A percentile compares a stretch with the other conserved stretches of the same genome.
Evolutionary conservation across 2,797 vertebrate genomes (phyloP).

Genomic region (Rhinella marina): DNA sequence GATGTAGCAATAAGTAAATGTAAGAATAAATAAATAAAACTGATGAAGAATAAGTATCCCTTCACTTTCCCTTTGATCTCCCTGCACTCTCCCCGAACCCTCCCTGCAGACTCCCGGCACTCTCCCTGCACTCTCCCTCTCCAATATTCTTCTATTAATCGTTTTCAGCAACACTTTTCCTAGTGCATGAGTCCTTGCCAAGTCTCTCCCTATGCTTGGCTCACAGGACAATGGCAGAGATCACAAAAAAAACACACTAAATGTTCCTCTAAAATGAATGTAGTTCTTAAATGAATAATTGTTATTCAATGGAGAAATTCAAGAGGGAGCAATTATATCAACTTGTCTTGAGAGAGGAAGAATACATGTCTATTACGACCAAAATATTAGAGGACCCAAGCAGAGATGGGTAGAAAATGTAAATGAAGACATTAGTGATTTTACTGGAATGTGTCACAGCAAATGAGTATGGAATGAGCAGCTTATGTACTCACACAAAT

Average conservation of each 20-base stretch:
- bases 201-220: too few relatives aligned
- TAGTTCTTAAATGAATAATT: constrained; percentile 30
- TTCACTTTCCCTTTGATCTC: too few relatives aligned
- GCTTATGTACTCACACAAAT: not conserved
- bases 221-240: too few relatives aligned
- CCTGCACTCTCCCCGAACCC: too few relatives aligned
- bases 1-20: too few relatives aligned
- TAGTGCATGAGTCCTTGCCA: too few relatives aligned
- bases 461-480: constrained; percentile 5
- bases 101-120: too few relatives aligned
- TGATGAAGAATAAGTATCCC: too few relatives aligned
- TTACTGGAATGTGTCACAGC: constrained; percentile 6
- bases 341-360: constrained; percentile 14
- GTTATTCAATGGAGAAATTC: constrained; percentile 19
- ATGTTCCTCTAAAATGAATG: constrained; percentile 8
- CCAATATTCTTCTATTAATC: too few relatives aligned
- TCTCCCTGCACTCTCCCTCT: too few relatives aligned
- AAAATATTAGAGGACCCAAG: not conserved
- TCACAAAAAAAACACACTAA: constrained; percentile 7
- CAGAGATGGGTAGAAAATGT: constrained; percentile 4
- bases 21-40: too few relatives aligned
- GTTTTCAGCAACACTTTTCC: too few relatives aligned
- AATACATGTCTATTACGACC: not conserved
- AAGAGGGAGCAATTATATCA: constrained; percentile 23
- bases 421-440: constrained; percentile 12